Evolutionary conservation across 2,888 invertebrate species (phyloP), one percentile per base, ranked within the genome.

Genomic region (Agelastica alni): DNA sequence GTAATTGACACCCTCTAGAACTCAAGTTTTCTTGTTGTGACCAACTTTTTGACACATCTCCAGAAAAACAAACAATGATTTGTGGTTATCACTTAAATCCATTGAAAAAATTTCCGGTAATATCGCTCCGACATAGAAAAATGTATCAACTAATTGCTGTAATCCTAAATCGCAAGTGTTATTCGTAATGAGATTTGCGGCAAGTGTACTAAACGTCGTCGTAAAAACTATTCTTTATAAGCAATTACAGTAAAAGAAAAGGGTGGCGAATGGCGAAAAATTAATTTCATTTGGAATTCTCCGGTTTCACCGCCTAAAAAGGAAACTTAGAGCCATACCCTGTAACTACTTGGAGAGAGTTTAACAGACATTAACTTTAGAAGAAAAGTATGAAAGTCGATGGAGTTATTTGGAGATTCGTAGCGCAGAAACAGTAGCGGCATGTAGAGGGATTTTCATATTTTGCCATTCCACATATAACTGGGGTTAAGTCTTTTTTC

Each of bases 361-460:
- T 70, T 63, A 57, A 60, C 67, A 68, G 65, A 67, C 70, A 67
- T 70, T 70, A 67, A 69, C 65, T 67, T 63, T 65, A 65, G 61
- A 68, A 70, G 69, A 70, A 72, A 70, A 68, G 65, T 64, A 20
- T 17, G 10, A 39, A 39, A 39, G n/a, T 20, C 71, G 69, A 67
- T 64, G 59, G 66, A 69, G 65, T 62, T 64, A 63, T 62, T 63
- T 59, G 53, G 51, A 56, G 57, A 53, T 49, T 46, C 51, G 47
- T 37, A 48, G 6, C 17, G 12, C 14, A 26, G 17, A 22, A 3
- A 16, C 46, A 36, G 46, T 22, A 18, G 1, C 28, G 36, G 46
- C n/a, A 20, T 16, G n/a, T n/a, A n/a, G n/a, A n/a, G n/a, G n/a
- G n/a, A n/a, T n/a, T n/a, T n/a, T n/a, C n/a, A n/a, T n/a, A n/a